Evolutionary conservation across 2,888 invertebrate species (phyloP).

Genomic region (Limnephilus auricula): DNA sequence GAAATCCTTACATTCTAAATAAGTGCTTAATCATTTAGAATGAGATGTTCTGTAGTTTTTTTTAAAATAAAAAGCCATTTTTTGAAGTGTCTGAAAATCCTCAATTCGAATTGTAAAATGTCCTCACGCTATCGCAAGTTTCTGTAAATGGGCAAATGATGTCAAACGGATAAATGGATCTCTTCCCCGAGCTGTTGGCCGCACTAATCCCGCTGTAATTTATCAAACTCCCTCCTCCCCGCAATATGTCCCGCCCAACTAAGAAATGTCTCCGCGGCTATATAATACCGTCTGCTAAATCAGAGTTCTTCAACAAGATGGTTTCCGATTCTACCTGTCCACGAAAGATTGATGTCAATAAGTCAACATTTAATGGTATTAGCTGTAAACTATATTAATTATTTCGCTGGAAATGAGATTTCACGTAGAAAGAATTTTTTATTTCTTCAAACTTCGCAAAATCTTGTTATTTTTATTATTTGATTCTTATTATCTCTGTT

Average conservation of each 20-base stretch:
- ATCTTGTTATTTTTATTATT: too few species aligned
- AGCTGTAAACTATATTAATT: too few species aligned
- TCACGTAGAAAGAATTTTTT: too few species aligned
- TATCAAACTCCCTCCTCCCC: constrained; percentile 62
- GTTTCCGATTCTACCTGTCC: too few species aligned
- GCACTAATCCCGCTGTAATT: constrained; percentile 55
- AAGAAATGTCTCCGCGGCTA: constrained; percentile 31
- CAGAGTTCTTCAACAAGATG: too few species aligned
- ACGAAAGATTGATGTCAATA: too few species aligned
- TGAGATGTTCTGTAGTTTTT: not conserved
- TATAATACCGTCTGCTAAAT: not conserved
- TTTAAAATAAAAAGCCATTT: not conserved
- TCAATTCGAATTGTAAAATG: not conserved
- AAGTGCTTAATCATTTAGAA: not conserved
- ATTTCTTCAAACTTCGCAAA: too few species aligned
- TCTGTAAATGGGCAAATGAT: constrained; percentile 18
- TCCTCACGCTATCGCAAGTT: constrained; percentile 17
- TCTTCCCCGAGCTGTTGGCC: constrained; percentile 12
- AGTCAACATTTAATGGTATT: too few species aligned
- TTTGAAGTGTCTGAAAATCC: not conserved
- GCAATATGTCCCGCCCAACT: constrained; percentile 56
- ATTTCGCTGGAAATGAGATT: too few species aligned
- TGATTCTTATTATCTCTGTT: too few species aligned
- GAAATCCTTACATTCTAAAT: not conserved
- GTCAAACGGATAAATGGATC: constrained; percentile 50